Evolutionary conservation across 2,113 vertebrate species (phyloP).

Genomic region (Epinephelus moara): DNA sequence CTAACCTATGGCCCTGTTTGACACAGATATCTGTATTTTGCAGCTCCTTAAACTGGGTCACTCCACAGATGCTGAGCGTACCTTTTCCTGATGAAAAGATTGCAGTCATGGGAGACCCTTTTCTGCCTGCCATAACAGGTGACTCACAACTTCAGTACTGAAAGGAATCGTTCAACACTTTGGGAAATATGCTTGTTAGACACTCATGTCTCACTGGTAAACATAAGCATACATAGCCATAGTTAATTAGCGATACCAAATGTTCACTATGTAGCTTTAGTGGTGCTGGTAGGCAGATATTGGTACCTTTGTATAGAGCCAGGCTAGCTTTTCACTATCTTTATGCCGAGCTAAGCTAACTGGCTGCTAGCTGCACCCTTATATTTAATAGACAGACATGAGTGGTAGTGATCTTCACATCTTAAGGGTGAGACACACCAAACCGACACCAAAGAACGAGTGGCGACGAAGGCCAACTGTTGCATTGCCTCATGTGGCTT

Average conservation of each 20-base stretch:
- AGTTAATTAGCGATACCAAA: no score
- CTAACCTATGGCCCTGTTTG: background rate
- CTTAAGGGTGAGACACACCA: no score
- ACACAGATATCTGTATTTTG: slow-evolving; percentile 25
- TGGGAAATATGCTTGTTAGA: background rate
- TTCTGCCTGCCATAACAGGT: slow-evolving; percentile 83
- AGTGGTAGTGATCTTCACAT: no score
- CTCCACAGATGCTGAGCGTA: slow-evolving; percentile 84
- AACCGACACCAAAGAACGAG: no score
- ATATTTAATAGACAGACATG: no score
- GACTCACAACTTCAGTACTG: slow-evolving; percentile 2
- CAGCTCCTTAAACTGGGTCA: slow-evolving; percentile 87
- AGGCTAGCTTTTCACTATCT: no score
- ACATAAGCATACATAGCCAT: background rate
- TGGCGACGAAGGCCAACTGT: no score
- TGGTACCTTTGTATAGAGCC: no score
- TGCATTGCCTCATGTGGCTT: no score
- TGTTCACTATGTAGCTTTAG: background rate
- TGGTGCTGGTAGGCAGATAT: background rate
- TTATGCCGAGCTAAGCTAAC: no score
- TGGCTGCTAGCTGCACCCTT: no score
- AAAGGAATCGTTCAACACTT: background rate
- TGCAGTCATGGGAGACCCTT: slow-evolving; percentile 76
- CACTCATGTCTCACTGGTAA: background rate
- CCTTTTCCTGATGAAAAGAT: slow-evolving; percentile 77